Conservation (phyloP, 2,888 invertebrate species). For the Bimastos eiseni region DNA sequence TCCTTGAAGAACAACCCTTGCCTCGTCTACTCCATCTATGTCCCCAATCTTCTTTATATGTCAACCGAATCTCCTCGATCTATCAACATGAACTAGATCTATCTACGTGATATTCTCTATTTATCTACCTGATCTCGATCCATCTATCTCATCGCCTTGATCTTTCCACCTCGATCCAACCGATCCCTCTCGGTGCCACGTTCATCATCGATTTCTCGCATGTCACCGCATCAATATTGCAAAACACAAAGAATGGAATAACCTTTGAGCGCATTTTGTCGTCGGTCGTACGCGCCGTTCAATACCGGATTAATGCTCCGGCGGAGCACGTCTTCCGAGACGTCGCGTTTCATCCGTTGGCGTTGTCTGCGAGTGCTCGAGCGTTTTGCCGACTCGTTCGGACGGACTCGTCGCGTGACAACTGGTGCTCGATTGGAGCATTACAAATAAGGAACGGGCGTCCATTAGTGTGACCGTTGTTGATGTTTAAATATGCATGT, state of each 20-base stretch:
- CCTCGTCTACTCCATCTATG: too few species aligned
- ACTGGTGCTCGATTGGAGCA: background rate
- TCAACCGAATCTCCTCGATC: too few species aligned
- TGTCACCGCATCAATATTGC: slow-evolving; percentile 25
- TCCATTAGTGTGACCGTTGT: background rate
- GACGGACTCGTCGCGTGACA: background rate
- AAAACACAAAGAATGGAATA: slow-evolving; percentile 8
- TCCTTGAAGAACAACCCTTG: too few species aligned
- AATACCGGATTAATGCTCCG: background rate
- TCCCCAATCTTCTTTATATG: too few species aligned
- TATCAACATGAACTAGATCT: too few species aligned
- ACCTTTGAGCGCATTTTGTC: background rate
- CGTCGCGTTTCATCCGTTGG: background rate
- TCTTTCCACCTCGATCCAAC: background rate
- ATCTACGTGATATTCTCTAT: too few species aligned
- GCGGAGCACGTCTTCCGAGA: background rate
- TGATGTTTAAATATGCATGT: background rate
- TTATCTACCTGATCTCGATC: too few species aligned
- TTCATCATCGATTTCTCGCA: slow-evolving; percentile 7
- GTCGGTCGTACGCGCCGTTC: background rate
- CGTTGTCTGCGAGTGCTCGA: background rate
- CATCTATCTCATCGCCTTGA: too few species aligned
- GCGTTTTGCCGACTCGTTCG: background rate
- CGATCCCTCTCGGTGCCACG: background rate
- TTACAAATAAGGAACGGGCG: background rate